Percentiles rank a stretch among this genome's conserved stretches.
These are phyloP conservation scores for Micrasema minimum DNA, from an alignment of 1,140 invertebrate genomes.

Conservation along the genomic window DNA sequence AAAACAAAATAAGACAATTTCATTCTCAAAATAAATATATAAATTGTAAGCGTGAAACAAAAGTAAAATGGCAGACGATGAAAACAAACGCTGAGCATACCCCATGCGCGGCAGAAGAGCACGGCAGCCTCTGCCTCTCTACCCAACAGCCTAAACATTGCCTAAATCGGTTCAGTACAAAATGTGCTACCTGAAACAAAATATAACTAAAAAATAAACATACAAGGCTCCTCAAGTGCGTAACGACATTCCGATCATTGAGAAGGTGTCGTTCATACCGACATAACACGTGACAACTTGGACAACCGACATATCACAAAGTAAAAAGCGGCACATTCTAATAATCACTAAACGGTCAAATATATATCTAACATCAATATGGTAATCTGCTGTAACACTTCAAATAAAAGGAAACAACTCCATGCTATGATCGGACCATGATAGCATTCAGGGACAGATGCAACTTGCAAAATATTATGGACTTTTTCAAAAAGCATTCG, in stretches of 20 bases:
- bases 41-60: constrained; percentile 43
- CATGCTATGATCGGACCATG: constrained; percentile 52
- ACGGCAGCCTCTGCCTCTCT: constrained; percentile 33
- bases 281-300: constrained; percentile 38
- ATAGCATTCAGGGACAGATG: constrained; percentile 49
- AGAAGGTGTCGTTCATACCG: constrained; percentile 24
- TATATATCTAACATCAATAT: constrained; percentile 43
- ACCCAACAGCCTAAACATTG: constrained; percentile 51
- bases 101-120: constrained; percentile 44
- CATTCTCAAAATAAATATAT: constrained; percentile 41
- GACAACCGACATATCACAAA: constrained; percentile 39
- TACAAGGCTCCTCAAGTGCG: constrained; percentile 42
- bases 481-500: constrained; percentile 49
- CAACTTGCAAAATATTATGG: constrained; percentile 49
- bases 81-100: constrained; percentile 51
- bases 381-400: constrained; percentile 29
- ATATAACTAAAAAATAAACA: constrained; percentile 45
- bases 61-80: constrained; percentile 46
- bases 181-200: constrained; percentile 52
- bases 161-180: constrained; percentile 46
- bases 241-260: constrained; percentile 40
- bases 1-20: constrained; percentile 28
- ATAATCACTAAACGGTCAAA: constrained; percentile 46
- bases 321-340: constrained; percentile 50
- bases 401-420: constrained; percentile 45